Base-by-base conservation (phyloP, 2,888 invertebrate species). In the Oxytorus armatus region DNA sequence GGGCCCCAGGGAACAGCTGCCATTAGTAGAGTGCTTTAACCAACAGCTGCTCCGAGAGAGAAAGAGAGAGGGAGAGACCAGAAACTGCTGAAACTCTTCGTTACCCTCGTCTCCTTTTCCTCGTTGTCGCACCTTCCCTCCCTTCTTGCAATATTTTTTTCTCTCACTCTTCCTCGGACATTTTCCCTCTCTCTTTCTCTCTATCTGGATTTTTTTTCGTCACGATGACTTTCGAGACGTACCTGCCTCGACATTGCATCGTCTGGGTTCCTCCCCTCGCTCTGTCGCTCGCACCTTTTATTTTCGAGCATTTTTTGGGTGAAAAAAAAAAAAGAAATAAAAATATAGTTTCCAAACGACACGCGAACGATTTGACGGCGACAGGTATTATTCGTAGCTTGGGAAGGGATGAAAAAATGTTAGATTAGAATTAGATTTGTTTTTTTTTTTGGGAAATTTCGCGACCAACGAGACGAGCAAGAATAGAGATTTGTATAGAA, bases 11-110 rank as follows among this genome's bases (percentile, higher is more conserved):
- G 88, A 73, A 88, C 90, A 89, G 90, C 90, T 90, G 90, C 89
- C 77, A 78, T 76, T 16, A 76, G 84, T 86, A 86, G 88, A 89
- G 90, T 88, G 89, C 90, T 90, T 90, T 90, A 90, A 90, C 90
- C 87, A 90, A 90, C 90, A 90, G 90, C 90, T 90, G 90, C 90
- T 70, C 57, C n/a, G n/a, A n/a, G n/a, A n/a, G n/a, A n/a, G n/a
- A n/a, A n/a, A n/a, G n/a, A n/a, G n/a, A n/a, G n/a, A n/a, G n/a
- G n/a, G n/a, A n/a, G n/a, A n/a, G n/a, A n/a, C n/a, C n/a, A n/a
- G n/a, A n/a, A n/a, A 16, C 39, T 82, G 84, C 83, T 69, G 23
- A 75, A 85, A 84, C 84, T 83, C 81, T 80, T 73, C 80, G 10
- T 49, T n/a, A 47, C 74, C 57, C 69, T 49, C 63, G 39, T 47